Base-by-base conservation (phyloP, 2,888 invertebrate species). In the Caradrina kadenii region DNA sequence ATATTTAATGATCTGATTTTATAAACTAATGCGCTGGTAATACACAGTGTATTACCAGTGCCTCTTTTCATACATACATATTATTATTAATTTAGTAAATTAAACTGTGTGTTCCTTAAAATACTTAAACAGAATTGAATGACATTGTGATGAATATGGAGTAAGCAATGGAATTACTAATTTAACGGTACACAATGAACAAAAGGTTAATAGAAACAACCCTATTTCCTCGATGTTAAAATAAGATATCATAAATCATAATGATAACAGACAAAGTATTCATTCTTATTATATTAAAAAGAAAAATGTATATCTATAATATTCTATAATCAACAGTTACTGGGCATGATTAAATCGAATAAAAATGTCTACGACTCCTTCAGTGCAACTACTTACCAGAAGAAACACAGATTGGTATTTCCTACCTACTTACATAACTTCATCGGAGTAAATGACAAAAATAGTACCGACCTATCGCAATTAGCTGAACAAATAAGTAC, bases 111-210 rank as follows among this genome's bases (percentile, higher is more conserved):
- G 70, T 79, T 83, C 74, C 73, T 66, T 79, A 80, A 84, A 84
- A 63, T 73, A 80, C 48, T 39, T 64, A 26, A 73, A 89, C 85
- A 81, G 83, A 86, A 86, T 83, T 83, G 78, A 87, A 85, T 80
- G 78, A 90, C 87, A 88, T 76, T 71, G 70, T 81, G 67, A 86
- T 90, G 89, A 89, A 91, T 91, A 90, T 89, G 88, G 75, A 88
- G 85, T 82, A 73, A 79, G 85, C 86, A 87, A 87, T 86, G 87
- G 87, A 91, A 91, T 92, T 76, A 87, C 90, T 88, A 87, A 91
- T 91, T 90, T 83, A 84, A 82, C 73, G 64, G 60, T 55, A 79
- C 77, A 89, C 89, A 90, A 90, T 87, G 87, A 79, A 81, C 76
- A 65, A 79, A 81, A 84, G 90, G 90, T 91, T 78, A 90, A 90